A percentile compares a stretch with the other conserved stretches of the same genome.
These are phyloP conservation scores for Calameuta idolon DNA, from an alignment of 2,888 invertebrate genomes.

Conservation along the genomic window DNA sequence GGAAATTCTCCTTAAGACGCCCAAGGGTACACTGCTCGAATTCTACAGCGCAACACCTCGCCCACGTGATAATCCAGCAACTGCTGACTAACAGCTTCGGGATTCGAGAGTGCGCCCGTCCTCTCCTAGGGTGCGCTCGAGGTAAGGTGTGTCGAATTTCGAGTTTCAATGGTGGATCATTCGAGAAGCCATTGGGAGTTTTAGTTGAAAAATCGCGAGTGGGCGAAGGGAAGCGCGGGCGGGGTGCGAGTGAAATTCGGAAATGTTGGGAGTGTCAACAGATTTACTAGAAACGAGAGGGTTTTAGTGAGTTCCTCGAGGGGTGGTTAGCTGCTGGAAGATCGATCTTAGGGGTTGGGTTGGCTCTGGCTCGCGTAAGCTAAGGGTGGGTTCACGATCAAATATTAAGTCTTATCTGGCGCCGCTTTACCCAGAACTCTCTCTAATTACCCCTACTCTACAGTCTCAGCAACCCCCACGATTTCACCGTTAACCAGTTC, in stretches of 20 bases:
- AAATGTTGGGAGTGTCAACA: slow-evolving; percentile 54
- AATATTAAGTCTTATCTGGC: slow-evolving; percentile 66
- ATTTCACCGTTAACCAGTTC: slow-evolving; percentile 8
- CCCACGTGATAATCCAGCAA: neutral
- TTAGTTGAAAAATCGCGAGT: slow-evolving; percentile 7
- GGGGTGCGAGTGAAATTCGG: slow-evolving; percentile 38
- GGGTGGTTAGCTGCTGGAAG: slow-evolving; percentile 27
- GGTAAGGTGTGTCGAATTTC: no score
- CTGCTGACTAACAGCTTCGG: no score
- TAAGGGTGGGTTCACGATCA: slow-evolving; percentile 61
- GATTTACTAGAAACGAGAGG: slow-evolving; percentile 48
- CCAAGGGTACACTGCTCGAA: slow-evolving; percentile 4
- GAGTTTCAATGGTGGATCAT: no score
- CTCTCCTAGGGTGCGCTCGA: no score
- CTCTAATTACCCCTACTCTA: slow-evolving; percentile 15
- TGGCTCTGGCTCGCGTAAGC: slow-evolving; percentile 53
- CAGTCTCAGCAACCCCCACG: neutral
- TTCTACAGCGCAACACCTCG: slow-evolving; percentile 1
- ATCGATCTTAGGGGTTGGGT: slow-evolving; percentile 40
- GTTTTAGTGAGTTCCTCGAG: slow-evolving; percentile 2
- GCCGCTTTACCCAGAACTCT: slow-evolving; percentile 58
- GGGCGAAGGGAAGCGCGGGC: neutral
- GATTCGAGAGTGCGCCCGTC: no score
- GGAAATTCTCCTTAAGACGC: slow-evolving; percentile 50
- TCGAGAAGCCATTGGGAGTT: slow-evolving; percentile 10